Base-by-base conservation (phyloP, 2,888 invertebrate species). In the Hydrotaea cyrtoneurina region DNA sequence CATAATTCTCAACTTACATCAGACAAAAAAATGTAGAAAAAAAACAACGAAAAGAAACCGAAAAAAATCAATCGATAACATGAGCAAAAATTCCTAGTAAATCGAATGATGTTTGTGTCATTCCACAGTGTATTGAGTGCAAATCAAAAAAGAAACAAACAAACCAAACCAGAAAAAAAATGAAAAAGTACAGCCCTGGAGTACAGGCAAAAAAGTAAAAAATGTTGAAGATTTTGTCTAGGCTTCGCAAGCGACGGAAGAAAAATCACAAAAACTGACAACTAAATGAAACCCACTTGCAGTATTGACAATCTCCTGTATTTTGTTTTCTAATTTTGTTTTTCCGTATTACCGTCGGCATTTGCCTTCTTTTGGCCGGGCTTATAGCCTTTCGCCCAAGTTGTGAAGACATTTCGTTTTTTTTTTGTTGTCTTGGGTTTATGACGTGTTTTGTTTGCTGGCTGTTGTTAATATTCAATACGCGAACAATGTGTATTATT, bases 381-480 rank as follows among this genome's bases (percentile, higher is more conserved):
- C 7, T 55, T 5, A 55, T 21, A 19, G 53, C 19, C 17, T 55
- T 55, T 19, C 10, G 55, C 0, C 7, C 19, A 11, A 19, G 55
- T 55, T 31, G 2, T 31, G 2, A 31, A 31, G 31, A 31, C 31
- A 4, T 31, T 31, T 31, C 7, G 31, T 31, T 31, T 31, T 31
- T 31, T 31, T 7, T 0, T 55, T 55, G 0, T 21, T 55, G 2
- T 4, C 53, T 53, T 3, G 39, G 31, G 31, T 39, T 39, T 39
- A 31, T 39, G 53, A 13, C 53, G 2, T 4, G 53, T 8, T 53
- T 57, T 23, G 31, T 57, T 59, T 59, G 31, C 13, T 64, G 26
- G 31, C 13, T 64, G 26, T 76, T 64, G 75, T 76, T 64, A 55
- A 36, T 55, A 36, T 55, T 31, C 36, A 73, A 55, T 73, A 17